These are phyloP conservation scores for Nibea coibor DNA, from an alignment of 2,113 vertebrate species.

Conservation along the genomic window DNA sequence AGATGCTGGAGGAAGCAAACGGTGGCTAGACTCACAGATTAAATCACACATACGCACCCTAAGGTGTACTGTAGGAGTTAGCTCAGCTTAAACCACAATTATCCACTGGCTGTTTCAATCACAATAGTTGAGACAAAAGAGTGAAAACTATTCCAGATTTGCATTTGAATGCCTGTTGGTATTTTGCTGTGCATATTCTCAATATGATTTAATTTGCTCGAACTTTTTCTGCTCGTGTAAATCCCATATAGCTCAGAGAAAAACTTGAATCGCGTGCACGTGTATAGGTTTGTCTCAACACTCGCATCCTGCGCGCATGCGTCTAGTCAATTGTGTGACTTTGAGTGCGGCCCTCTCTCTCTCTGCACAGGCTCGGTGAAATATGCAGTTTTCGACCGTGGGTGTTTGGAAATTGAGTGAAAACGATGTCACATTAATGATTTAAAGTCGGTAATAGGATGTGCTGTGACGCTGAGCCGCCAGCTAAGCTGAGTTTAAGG, in stretches of 20 bases:
- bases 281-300: neutral
- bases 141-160: slow-evolving; percentile 58
- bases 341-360: slow-evolving; percentile 37
- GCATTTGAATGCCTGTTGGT: slow-evolving; percentile 35
- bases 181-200: slow-evolving; percentile 2
- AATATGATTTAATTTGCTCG: slow-evolving; percentile 3
- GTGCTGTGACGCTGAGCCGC: slow-evolving; percentile 86
- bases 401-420: slow-evolving; percentile 85
- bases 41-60: slow-evolving; percentile 39
- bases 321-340: slow-evolving; percentile 23
- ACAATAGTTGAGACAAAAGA: slow-evolving; percentile 62
- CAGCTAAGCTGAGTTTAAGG: slow-evolving; percentile 85
- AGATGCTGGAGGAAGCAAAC: slow-evolving; percentile 63
- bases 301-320: neutral
- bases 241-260: neutral
- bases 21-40: slow-evolving; percentile 48
- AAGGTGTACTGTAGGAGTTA: slow-evolving; percentile 66
- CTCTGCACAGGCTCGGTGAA: slow-evolving; percentile 61
- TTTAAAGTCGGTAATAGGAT: slow-evolving; percentile 89
- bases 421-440: slow-evolving; percentile 88
- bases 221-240: slow-evolving; percentile 23
- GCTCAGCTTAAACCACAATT: slow-evolving; percentile 67
- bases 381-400: slow-evolving; percentile 77
- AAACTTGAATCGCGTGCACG: slow-evolving; percentile 1
- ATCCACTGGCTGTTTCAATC: slow-evolving; percentile 52